Conservation (phyloP, 2,113 vertebrate genomes). For the Pseudopipra pipra region DNA sequence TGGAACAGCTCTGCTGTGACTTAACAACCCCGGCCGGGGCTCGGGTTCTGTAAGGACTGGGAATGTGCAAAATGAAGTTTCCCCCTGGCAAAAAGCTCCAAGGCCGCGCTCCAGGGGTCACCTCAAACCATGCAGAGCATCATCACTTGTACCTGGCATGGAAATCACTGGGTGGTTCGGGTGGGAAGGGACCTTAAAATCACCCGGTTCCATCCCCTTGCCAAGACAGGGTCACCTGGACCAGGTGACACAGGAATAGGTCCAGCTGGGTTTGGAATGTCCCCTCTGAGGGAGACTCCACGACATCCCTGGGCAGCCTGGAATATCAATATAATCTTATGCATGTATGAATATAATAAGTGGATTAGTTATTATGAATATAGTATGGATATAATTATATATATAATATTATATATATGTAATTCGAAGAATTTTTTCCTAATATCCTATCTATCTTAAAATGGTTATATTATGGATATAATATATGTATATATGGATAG, state of each 20-base stretch:
- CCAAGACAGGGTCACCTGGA: no score
- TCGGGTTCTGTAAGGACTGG: rapidly evolving
- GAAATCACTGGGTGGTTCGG: no score
- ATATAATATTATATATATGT: no score
- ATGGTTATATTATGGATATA: background rate
- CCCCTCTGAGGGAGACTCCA: no score
- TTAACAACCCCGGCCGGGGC: no score
- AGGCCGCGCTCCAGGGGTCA: background rate
- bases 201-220: no score
- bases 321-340: background rate
- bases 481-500: no score
- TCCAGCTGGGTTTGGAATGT: no score
- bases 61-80: rapidly evolving
- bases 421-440: background rate
- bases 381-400: background rate
- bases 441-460: background rate
- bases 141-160: background rate
- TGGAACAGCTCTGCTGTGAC: no score
- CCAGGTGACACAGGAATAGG: no score
- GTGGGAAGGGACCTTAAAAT: no score
- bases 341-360: rapidly evolving
- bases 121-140: rapidly evolving
- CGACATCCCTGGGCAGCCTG: background rate
- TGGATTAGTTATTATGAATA: no score
- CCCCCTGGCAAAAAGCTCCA: background rate